Conservation (phyloP, 1,140 invertebrate species). For the Lysiphlebus fabarum region DNA sequence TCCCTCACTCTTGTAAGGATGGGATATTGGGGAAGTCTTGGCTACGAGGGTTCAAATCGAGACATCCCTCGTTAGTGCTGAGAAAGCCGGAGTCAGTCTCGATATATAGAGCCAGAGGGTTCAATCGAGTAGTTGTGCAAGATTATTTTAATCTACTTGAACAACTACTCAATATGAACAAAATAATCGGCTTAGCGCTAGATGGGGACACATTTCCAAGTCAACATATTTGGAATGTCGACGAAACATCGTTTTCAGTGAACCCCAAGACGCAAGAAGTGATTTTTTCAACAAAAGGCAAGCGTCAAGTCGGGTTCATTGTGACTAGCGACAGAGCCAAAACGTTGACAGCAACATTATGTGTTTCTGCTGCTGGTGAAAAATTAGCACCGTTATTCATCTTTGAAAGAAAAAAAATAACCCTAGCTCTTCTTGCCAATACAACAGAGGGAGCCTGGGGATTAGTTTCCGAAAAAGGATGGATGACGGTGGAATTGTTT, state of each 20-base stretch:
- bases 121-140: slow-evolving; percentile 31
- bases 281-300: not conserved
- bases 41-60: slow-evolving; percentile 35
- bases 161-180: too few relatives aligned
- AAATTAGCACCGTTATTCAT: too few relatives aligned
- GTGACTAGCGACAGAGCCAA: too few relatives aligned
- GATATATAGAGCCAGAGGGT: slow-evolving; percentile 31
- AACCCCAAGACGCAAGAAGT: slow-evolving; percentile 27
- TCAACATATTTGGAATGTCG: too few relatives aligned
- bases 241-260: slow-evolving; percentile 16
- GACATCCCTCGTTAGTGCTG: slow-evolving; percentile 37
- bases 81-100: slow-evolving; percentile 37
- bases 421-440: too few relatives aligned
- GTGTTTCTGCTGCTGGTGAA: too few relatives aligned
- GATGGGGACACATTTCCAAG: slow-evolving; percentile 3
- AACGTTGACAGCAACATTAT: too few relatives aligned
- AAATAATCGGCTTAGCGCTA: too few relatives aligned
- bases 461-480: slow-evolving; percentile 28
- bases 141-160: slow-evolving; percentile 24
- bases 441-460: too few relatives aligned
- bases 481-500: slow-evolving; percentile 34
- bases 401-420: too few relatives aligned
- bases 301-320: too few relatives aligned
- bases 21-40: slow-evolving; percentile 33
- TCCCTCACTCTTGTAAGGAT: slow-evolving; percentile 25